Conservation (phyloP, 2,113 vertebrate species). For the Tursiops truncatus region DNA sequence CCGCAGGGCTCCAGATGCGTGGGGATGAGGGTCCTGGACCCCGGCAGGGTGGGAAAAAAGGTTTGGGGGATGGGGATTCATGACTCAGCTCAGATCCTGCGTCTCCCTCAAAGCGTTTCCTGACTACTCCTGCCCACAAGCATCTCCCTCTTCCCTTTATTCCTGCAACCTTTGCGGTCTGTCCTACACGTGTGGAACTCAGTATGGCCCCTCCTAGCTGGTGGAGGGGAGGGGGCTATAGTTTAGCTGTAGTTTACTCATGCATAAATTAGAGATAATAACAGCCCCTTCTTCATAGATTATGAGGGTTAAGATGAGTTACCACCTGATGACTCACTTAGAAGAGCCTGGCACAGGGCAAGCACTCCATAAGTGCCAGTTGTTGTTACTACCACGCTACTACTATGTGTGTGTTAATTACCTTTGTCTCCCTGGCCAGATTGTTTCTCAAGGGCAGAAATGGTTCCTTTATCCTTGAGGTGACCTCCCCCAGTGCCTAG, state of each 20-base stretch:
- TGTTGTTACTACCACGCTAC: fast-evolving
- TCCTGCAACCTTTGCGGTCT: neutral
- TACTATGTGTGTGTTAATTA: neutral
- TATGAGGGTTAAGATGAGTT: neutral
- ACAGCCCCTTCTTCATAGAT: neutral
- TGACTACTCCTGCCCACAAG: too few species aligned
- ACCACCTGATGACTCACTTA: neutral
- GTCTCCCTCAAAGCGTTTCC: neutral
- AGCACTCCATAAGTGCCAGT: neutral
- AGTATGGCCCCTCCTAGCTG: neutral
- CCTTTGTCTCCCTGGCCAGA: neutral
- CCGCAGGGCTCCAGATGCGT: neutral
- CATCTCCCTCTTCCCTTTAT: neutral
- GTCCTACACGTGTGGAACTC: neutral
- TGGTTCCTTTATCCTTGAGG: neutral
- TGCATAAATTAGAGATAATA: neutral
- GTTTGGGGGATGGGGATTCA: neutral
- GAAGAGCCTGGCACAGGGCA: neutral
- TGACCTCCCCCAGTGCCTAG: neutral
- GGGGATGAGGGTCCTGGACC: neutral
- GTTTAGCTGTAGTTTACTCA: neutral
- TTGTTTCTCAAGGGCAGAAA: neutral
- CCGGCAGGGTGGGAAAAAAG: neutral
- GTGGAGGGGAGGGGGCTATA: neutral
- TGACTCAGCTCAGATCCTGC: neutral